A percentile compares a stretch with the other conserved stretches of the same genome.
Conservation (phyloP, 2,888 invertebrate species). For the Ectemnius cavifrons region DNA sequence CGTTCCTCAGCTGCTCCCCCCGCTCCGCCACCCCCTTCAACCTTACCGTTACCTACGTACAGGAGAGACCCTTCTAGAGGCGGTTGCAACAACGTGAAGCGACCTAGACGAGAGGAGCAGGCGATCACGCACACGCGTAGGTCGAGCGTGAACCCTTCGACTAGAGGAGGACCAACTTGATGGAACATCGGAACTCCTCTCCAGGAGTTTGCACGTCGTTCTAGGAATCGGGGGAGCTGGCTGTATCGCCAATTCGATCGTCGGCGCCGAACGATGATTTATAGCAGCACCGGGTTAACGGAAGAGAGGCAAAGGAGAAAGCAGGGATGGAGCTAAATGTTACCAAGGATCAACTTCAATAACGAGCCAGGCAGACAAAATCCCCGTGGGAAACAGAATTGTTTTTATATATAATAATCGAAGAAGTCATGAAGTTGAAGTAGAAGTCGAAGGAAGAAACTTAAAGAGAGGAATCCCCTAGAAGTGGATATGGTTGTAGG, state of each 20-base stretch:
- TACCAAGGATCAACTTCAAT: not conserved
- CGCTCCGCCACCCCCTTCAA: slow-evolving; percentile 36
- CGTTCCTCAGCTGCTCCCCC: slow-evolving; percentile 69
- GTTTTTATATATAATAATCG: not conserved
- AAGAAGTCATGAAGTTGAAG: not conserved
- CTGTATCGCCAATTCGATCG: slow-evolving; percentile 69
- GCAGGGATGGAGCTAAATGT: not conserved
- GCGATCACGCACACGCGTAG: slow-evolving; percentile 47
- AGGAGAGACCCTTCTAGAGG: slow-evolving; percentile 39
- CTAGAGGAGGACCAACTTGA: slow-evolving; percentile 46
- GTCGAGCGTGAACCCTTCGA: slow-evolving; percentile 14
- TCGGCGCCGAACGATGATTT: slow-evolving; percentile 67
- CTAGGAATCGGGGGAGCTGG: slow-evolving; percentile 66
- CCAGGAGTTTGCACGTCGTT: slow-evolving; percentile 52
- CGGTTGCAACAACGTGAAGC: slow-evolving; percentile 34
- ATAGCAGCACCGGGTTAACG: slow-evolving; percentile 35
- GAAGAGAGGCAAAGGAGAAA: slow-evolving; percentile 14
- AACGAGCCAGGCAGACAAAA: not conserved
- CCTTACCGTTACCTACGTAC: slow-evolving; percentile 64
- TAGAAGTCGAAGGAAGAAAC: not conserved
- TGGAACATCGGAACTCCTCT: slow-evolving; percentile 41
- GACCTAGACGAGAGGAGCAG: slow-evolving; percentile 46
- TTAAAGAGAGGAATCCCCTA: not conserved
- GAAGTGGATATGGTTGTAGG: no score
- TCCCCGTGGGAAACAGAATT: not conserved